A percentile compares a stretch with the other conserved stretches of the same genome.
Conservation (phyloP, 2,797 vertebrate genomes). For the Numenius phaeopus region DNA sequence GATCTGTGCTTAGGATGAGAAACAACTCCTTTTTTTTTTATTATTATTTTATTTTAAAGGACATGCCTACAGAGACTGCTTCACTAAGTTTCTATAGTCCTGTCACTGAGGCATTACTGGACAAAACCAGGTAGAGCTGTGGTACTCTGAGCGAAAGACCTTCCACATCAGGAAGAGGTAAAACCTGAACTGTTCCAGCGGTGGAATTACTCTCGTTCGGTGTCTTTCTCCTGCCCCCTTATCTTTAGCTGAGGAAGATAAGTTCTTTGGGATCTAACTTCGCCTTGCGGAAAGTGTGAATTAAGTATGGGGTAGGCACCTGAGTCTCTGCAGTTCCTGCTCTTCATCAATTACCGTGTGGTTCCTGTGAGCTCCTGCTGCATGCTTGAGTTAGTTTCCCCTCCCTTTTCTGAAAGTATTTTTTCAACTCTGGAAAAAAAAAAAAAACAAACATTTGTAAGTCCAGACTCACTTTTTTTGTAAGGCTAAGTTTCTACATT, state of each 20-base stretch:
- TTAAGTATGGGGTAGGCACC: neutral
- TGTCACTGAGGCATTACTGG: neutral
- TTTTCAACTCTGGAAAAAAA: constrained; percentile 52
- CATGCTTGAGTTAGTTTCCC: constrained; percentile 72
- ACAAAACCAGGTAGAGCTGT: constrained; percentile 20
- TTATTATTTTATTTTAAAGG: neutral
- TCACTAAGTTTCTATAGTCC: neutral
- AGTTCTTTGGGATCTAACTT: constrained; percentile 13
- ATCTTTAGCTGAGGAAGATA: constrained; percentile 26
- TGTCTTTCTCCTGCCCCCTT: constrained; percentile 14
- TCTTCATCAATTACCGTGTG: neutral
- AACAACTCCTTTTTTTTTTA: neutral
- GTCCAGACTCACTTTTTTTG: constrained; percentile 42
- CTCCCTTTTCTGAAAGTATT: constrained; percentile 55
- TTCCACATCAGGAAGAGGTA: neutral
- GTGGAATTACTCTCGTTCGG: neutral
- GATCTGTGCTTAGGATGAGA: constrained; percentile 13
- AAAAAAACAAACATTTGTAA: constrained; percentile 6
- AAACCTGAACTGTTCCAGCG: neutral
- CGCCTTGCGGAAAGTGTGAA: neutral
- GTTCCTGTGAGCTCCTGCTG: constrained; percentile 65
- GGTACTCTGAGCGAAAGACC: neutral
- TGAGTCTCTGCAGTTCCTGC: constrained; percentile 49
- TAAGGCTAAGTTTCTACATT: constrained; percentile 71
- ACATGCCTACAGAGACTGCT: neutral